Base-by-base conservation (phyloP, 1,140 invertebrate species). In the Zophobas morio region DNA sequence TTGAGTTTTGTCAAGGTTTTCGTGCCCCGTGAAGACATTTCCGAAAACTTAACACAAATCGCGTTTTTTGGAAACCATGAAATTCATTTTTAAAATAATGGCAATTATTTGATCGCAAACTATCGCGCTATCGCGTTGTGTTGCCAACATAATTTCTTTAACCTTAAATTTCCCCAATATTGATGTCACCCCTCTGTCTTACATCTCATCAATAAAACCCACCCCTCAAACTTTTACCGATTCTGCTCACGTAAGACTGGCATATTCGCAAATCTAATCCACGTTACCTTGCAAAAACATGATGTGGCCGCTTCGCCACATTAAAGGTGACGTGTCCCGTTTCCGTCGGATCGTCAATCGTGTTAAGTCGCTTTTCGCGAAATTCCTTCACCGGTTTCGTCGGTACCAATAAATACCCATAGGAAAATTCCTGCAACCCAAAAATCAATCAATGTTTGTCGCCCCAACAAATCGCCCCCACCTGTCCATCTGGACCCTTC, bases 401-500 rank as follows among this genome's bases (percentile, higher is more conserved):
- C 36, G 95, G 94, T 81, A 94, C 91, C 76, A 98, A 87, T 60
- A 97, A 87, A 84, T 94, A 92, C 57, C 94, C 94, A 87, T 97
- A 97, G 35, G 96, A 97, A 80, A 96, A 93, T 86, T 95, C 94
- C 88, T 89, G 74, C 57, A 84, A 84, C 1, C 6, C 34, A 40
- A 54, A 54, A 56, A 53, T 2, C 1, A n/a, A 5, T 56, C n/a
- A n/a, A 5, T 66, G 40, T 8, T 8, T 39, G 56, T 4, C 36
- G 2, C 3, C 2, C 42, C 8, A 75, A 51, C n/a, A 2, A 1
- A 70, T 60, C 20, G 36, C 70, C 77, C 77, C 78, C 87, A 93
- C 92, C 88, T 94, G 94, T 76, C 95, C 96, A 87, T 96, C 95
- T 85, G 94, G 93, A 49, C 92, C 91, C 86, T 90, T 90, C 84